These are phyloP conservation scores for Orchesella flavescens DNA, from an alignment of 2,888 invertebrate genomes.

Conservation along the genomic window DNA sequence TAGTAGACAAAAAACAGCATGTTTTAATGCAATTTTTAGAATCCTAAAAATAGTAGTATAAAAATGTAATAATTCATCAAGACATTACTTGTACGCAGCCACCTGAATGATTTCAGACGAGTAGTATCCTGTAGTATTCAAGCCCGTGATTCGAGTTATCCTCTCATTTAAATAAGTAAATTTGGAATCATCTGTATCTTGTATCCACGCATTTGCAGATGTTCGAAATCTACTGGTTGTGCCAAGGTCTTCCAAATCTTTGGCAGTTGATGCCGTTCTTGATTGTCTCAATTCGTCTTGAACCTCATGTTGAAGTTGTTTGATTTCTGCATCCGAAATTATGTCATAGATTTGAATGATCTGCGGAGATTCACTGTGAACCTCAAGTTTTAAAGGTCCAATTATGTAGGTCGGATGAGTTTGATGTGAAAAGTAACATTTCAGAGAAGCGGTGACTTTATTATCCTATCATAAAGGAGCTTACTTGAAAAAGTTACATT, in stretches of 20 bases:
- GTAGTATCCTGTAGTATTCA: constrained; percentile 36
- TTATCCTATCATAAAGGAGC: neutral
- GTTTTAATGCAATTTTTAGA: neutral
- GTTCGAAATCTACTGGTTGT: constrained; percentile 55
- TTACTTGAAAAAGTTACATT: neutral
- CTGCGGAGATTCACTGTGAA: constrained; percentile 60
- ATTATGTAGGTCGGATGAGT: constrained; percentile 49
- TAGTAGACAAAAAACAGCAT: neutral
- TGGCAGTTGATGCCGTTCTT: constrained; percentile 28
- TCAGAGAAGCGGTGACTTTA: neutral
- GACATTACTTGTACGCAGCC: constrained; percentile 56
- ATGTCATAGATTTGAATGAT: constrained; percentile 57
- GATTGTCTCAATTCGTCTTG: constrained; percentile 52
- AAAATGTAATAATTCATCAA: neutral
- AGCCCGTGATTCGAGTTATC: constrained; percentile 28
- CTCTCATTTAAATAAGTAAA: constrained; percentile 46
- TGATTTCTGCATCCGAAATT: constrained; percentile 38
- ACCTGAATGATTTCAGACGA: constrained; percentile 55
- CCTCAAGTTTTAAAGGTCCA: constrained; percentile 60
- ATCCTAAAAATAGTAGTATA: neutral
- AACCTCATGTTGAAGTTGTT: constrained; percentile 41
- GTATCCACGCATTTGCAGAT: constrained; percentile 65
- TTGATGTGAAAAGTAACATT: constrained; percentile 43
- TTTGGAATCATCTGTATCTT: constrained; percentile 25
- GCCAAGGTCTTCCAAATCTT: constrained; percentile 9